Evolutionary conservation across 2,888 invertebrate species (phyloP).

Genomic region (Drosophila kambysellisi): DNA sequence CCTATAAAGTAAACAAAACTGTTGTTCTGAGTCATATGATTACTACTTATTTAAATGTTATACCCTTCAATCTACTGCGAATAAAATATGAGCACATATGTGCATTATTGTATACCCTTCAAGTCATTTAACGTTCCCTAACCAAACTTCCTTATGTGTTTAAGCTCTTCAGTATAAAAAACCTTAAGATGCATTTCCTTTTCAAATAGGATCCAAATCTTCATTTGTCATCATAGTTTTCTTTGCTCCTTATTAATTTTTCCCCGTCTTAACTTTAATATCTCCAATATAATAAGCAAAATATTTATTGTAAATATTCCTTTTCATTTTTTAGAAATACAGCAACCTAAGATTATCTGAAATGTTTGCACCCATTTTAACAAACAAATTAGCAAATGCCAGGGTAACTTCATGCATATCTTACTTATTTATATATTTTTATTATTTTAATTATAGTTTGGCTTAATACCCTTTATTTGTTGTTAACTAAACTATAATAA

Average conservation of each 20-base stretch:
- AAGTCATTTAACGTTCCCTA: not conserved
- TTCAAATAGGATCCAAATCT: not conserved
- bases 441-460: conserved; percentile 1
- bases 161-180: not conserved
- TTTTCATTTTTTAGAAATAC: not conserved
- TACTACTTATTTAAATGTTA: conserved; percentile 6
- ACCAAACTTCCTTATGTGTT: not conserved
- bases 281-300: too few species aligned
- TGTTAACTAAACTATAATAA: conserved; percentile 33
- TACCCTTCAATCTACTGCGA: not conserved
- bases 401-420: conserved; percentile 1
- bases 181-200: not conserved
- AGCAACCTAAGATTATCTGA: not conserved
- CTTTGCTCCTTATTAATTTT: not conserved
- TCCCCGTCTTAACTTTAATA: not conserved
- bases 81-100: not conserved
- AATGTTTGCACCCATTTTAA: not conserved
- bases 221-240: not conserved
- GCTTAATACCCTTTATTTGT: conserved; percentile 6
- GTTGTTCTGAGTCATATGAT: conserved; percentile 36
- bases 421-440: not conserved
- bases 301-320: too few species aligned
- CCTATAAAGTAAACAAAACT: conserved; percentile 51
- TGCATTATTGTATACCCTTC: not conserved
- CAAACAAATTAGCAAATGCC: not conserved